Conservation (phyloP, 2,113 vertebrate genomes). For the Oenanthe oenanthe region DNA sequence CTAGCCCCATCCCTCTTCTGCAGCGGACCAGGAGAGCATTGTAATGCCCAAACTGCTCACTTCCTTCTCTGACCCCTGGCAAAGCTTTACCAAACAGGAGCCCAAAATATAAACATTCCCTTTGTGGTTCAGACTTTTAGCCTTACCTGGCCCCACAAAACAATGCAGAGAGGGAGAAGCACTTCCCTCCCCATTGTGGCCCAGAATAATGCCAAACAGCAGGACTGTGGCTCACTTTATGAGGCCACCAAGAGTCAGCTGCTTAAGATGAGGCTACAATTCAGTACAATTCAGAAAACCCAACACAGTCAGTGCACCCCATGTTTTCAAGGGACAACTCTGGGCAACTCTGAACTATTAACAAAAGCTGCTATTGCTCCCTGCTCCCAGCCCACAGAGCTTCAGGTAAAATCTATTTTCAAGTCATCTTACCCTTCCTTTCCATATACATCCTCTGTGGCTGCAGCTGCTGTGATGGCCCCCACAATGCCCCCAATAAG, state of each 20-base stretch:
- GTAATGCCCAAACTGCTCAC: fast-evolving
- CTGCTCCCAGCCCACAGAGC: background rate
- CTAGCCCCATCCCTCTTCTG: background rate
- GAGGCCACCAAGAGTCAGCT: background rate
- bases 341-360: background rate
- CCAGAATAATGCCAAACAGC: background rate
- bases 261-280: background rate
- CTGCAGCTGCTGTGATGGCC: conserved; percentile 85
- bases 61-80: background rate
- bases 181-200: background rate
- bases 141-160: background rate
- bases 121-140: background rate
- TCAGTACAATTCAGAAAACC: background rate
- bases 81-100: background rate
- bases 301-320: fast-evolving
- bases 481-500: conserved; percentile 90
- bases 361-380: background rate
- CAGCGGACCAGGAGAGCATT: background rate
- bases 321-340: background rate
- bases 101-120: background rate
- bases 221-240: background rate
- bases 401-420: background rate
- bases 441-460: conserved; percentile 77
- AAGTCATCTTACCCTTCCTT: conserved; percentile 79
- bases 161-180: background rate